phyloP scores from a whole-genome alignment of 1,140 invertebrate genomes.

The Euglossa dilemma region DNA sequence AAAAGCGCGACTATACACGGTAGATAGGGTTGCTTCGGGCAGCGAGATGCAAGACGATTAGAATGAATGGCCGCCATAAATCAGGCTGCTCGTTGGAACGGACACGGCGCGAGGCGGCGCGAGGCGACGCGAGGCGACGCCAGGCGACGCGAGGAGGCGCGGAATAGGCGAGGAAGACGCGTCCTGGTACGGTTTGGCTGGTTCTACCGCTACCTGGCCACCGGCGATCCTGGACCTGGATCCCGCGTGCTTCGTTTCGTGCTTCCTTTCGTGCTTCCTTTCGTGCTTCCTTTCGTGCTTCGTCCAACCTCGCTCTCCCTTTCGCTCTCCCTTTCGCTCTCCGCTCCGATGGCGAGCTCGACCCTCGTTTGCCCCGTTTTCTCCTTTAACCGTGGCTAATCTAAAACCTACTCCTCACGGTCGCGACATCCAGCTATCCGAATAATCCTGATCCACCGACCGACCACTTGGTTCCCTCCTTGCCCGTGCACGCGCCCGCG shows the following conservation, averaged over 20 bases:
- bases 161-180: slow-evolving; percentile 37
- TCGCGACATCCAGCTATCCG: slow-evolving; percentile 31
- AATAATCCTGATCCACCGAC: slow-evolving; percentile 62
- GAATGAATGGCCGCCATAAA: slow-evolving; percentile 82
- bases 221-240: slow-evolving; percentile 4
- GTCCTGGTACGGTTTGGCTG: background rate
- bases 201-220: slow-evolving; percentile 28
- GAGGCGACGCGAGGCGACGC: background rate
- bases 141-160: slow-evolving; percentile 31
- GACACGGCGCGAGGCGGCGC: slow-evolving; percentile 27
- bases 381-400: slow-evolving; percentile 50
- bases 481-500: background rate
- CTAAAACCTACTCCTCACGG: slow-evolving; percentile 46
- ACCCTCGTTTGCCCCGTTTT: slow-evolving; percentile 47
- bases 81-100: slow-evolving; percentile 77
- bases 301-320: background rate
- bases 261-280: too few species aligned
- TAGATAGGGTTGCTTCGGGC: slow-evolving; percentile 70
- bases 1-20: slow-evolving; percentile 68
- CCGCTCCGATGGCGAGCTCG: background rate
- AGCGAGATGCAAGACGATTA: slow-evolving; percentile 81
- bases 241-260: background rate
- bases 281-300: background rate
- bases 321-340: background rate
- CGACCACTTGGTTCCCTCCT: slow-evolving; percentile 2